phyloP scores from a whole-genome alignment of 2,888 invertebrate species.

The Synergus gifuensis region DNA sequence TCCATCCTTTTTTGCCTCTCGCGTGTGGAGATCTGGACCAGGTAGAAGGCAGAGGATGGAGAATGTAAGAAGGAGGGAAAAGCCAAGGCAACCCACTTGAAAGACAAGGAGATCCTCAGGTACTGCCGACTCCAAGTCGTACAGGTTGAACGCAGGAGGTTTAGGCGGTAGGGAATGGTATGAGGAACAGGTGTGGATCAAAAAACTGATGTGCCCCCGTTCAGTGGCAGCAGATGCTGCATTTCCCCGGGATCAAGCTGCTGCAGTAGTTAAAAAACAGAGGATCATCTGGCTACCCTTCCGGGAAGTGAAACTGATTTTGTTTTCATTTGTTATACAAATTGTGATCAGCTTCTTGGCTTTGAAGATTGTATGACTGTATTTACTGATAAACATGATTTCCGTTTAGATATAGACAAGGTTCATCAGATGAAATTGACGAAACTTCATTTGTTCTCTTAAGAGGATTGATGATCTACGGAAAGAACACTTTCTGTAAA shows the following conservation, averaged over 20 bases:
- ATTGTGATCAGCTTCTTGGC: neutral
- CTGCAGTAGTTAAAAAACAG: constrained; percentile 2
- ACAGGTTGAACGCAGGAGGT: constrained; percentile 75
- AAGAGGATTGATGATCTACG: neutral
- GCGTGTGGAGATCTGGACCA: constrained; percentile 79
- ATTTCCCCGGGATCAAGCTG: constrained; percentile 36
- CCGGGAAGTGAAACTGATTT: neutral
- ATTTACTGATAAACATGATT: neutral
- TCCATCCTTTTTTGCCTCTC: constrained; percentile 64
- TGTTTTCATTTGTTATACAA: neutral
- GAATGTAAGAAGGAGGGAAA: constrained; percentile 52
- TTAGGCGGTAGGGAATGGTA: constrained; percentile 68
- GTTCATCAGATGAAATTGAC: neutral
- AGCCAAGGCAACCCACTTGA: constrained; percentile 48
- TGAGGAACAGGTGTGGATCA: constrained; percentile 69
- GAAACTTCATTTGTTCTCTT: neutral
- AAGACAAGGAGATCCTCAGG: constrained; percentile 59
- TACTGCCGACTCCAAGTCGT: constrained; percentile 64
- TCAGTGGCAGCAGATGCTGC: constrained; percentile 36
- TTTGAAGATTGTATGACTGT: neutral
- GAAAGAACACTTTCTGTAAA: neutral
- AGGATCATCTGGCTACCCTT: constrained; percentile 8
- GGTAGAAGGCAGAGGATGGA: constrained; percentile 63
- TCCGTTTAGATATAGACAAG: neutral
- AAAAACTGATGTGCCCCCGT: constrained; percentile 47